Evolutionary conservation across 2,888 invertebrate genomes (phyloP).

Genomic region (Nomada fucata): DNA sequence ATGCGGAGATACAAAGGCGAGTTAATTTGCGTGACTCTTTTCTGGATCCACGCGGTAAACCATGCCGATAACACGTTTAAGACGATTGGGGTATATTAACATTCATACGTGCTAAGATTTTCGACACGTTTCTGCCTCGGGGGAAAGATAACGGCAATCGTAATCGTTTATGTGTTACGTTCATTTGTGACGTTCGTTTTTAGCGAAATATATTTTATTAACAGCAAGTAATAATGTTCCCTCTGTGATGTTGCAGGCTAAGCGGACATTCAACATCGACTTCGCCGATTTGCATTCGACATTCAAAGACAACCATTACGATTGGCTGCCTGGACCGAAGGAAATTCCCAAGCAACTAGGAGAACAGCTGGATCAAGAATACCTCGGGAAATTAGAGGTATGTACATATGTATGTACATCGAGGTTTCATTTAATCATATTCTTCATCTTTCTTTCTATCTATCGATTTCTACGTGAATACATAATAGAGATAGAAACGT

Average conservation of each 20-base stretch:
- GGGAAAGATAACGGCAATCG: no score
- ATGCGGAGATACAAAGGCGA: no score
- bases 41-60: neutral
- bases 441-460: neutral
- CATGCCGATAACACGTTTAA: neutral
- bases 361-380: slow-evolving; percentile 81
- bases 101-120: no score
- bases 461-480: neutral
- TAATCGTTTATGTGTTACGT: no score
- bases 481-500: neutral
- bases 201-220: neutral
- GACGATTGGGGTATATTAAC: slow-evolving; percentile 14
- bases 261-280: slow-evolving; percentile 83
- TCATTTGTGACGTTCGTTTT: slow-evolving; percentile 41
- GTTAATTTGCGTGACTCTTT: neutral
- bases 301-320: slow-evolving; percentile 84
- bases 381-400: slow-evolving; percentile 84
- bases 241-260: slow-evolving; percentile 82
- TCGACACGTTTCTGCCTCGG: no score
- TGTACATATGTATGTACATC: slow-evolving; percentile 68
- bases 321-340: slow-evolving; percentile 85
- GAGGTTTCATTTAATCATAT: slow-evolving; percentile 1
- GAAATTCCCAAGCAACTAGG: slow-evolving; percentile 85
- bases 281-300: slow-evolving; percentile 82
- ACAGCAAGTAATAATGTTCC: slow-evolving; percentile 22